phyloP scores from a whole-genome alignment of 2,113 vertebrate genomes.

The Reinhardtius hippoglossoides region DNA sequence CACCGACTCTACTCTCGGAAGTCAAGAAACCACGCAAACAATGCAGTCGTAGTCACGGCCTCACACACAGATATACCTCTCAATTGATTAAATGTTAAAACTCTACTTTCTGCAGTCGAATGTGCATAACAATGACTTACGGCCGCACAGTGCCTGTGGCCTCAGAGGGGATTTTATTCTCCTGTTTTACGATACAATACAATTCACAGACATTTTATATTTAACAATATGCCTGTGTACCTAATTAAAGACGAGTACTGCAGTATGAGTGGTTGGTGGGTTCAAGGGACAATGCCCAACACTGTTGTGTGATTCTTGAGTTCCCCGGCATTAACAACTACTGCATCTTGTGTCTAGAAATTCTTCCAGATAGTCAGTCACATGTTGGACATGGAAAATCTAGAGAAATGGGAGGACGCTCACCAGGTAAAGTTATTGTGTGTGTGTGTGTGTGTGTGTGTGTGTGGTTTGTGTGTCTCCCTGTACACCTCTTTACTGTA shows the following conservation, averaged over 20 bases:
- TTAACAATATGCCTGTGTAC: not conserved
- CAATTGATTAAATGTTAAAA: constrained; percentile 21
- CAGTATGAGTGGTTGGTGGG: not conserved
- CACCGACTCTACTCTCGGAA: not conserved
- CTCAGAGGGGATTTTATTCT: constrained; percentile 41
- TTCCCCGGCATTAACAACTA: constrained; percentile 4
- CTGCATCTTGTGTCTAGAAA: constrained; percentile 82
- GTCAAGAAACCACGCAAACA: not conserved
- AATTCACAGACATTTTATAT: constrained; percentile 20
- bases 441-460: not conserved
- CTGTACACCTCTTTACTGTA: not conserved
- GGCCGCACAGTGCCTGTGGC: constrained; percentile 30
- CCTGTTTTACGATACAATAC: constrained; percentile 5
- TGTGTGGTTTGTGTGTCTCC: not conserved
- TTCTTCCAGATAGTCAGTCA: constrained; percentile 98
- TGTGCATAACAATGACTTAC: constrained; percentile 50
- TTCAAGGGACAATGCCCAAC: not conserved
- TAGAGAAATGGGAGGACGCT: constrained; percentile 95
- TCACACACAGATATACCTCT: constrained; percentile 8
- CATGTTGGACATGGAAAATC: constrained; percentile 96
- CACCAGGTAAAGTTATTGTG: constrained; percentile 87
- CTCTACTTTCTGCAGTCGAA: constrained; percentile 12
- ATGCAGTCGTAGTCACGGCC: not conserved
- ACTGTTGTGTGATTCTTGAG: not conserved
- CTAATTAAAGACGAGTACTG: constrained; percentile 2